Evolutionary conservation across 2,113 vertebrate genomes (phyloP).

Genomic region (Rallus limicola): DNA sequence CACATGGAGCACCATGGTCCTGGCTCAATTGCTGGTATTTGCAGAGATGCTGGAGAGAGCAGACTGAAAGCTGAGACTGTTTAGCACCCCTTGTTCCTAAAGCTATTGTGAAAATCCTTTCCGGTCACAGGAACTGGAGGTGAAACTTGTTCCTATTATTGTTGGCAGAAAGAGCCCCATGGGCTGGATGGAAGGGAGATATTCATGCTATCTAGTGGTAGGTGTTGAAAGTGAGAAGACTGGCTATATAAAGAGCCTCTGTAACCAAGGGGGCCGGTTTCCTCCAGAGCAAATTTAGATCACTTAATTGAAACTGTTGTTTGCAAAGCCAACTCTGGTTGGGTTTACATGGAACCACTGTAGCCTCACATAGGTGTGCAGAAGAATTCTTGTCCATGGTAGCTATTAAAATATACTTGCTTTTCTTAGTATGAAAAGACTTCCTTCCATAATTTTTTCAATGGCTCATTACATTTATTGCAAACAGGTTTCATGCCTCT

Average conservation of each 20-base stretch:
- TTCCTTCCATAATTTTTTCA: not conserved
- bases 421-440: not conserved
- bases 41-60: not conserved
- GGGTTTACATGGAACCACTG: not conserved
- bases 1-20: rapidly evolving
- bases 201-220: not conserved
- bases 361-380: not conserved
- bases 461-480: not conserved
- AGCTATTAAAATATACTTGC: not conserved
- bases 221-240: not conserved
- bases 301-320: not conserved
- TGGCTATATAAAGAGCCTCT: not conserved
- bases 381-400: not conserved
- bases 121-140: not conserved
- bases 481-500: not conserved
- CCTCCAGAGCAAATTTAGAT: not conserved
- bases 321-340: not conserved
- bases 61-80: not conserved
- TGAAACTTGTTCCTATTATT: not conserved
- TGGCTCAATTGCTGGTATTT: rapidly evolving
- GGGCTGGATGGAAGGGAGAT: not conserved
- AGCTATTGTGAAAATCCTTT: not conserved
- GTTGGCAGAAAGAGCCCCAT: not conserved
- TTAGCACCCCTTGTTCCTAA: not conserved
- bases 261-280: not conserved